Conservation (phyloP, 2,888 invertebrate species). For the Lymantria monacha region DNA sequence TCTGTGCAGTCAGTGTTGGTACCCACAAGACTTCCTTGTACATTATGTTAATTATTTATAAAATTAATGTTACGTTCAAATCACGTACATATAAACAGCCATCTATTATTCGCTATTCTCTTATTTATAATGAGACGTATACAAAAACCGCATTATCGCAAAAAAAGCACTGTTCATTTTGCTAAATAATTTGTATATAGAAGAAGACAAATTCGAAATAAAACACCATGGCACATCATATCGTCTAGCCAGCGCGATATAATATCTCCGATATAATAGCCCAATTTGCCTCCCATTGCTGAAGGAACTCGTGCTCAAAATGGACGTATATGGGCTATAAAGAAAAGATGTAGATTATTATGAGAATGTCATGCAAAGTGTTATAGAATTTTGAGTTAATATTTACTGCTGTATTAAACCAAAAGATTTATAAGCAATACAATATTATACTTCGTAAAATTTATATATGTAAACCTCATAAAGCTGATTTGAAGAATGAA, state of each 20-base stretch:
- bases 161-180: slow-evolving; percentile 1
- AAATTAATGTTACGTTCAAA: not conserved
- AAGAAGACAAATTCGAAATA: too few relatives aligned
- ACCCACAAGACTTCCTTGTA: too few relatives aligned
- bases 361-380: too few relatives aligned
- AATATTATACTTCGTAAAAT: too few relatives aligned
- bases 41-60: not conserved
- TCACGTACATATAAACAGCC: not conserved
- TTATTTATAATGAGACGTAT: slow-evolving; percentile 3
- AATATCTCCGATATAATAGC: not conserved
- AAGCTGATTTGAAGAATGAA: slow-evolving; percentile 25
- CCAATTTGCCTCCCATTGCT: not conserved
- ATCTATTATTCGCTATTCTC: not conserved
- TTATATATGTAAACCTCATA: too few relatives aligned
- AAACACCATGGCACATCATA: too few relatives aligned
- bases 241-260: not conserved
- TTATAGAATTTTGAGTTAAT: too few relatives aligned
- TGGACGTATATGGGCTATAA: not conserved
- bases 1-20: too few relatives aligned
- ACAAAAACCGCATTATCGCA: too few relatives aligned
- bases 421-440: too few relatives aligned
- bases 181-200: not conserved
- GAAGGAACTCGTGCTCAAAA: not conserved
- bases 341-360: not conserved
- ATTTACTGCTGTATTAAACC: too few relatives aligned